Evolutionary conservation across 2,797 vertebrate genomes (phyloP), one percentile per base, ranked within the genome.

Genomic region (Bovichtus diacanthus): DNA sequence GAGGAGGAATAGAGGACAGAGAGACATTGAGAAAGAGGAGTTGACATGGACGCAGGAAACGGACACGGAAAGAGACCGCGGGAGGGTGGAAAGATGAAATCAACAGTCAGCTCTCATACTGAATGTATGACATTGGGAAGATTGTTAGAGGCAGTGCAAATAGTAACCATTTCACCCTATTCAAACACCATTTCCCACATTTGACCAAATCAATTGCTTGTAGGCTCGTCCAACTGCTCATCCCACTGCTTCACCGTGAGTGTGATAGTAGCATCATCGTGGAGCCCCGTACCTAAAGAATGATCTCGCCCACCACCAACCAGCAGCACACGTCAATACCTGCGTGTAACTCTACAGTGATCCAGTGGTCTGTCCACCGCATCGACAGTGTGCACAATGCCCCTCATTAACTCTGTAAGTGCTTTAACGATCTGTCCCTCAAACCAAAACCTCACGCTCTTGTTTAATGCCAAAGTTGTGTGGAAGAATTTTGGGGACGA

Each of bases 351-450:
- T 76, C 78, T 66, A 68, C 69, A 29, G 41, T 8, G 39, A 82
- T 74, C 83, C 79, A 58, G 15, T 75, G 65, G 47, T 64, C 61
- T 53, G 60, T 75, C 63, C 49, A 18, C 78, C 16, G 21, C 74
- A 66, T 38, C 50, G 82, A 80, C 44, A 16, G 69, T 50, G 60
- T 63, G 64, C 72, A 77, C 75, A 82, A 60, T 67, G 23, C 46
- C 73, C 66, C 73, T 83, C 79, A 78, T 81, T 89, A 87, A 61
- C 64, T 58, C 65, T n/a, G 19, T 76, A 76, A 79, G 68, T 53
- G 68, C 31, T 82, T 84, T 69, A 72, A 76, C 51, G 60, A 76
- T 73, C 50, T 19, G 34, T 44, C 62, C n/a, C 4, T 74, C 82
- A 55, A 64, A 63, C 49, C 65, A 27, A 75, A 80, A 71, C 55